Conservation (phyloP, 37 sponge, comb jelly and placozoan species). For the Ephydatia muelleri region DNA sequence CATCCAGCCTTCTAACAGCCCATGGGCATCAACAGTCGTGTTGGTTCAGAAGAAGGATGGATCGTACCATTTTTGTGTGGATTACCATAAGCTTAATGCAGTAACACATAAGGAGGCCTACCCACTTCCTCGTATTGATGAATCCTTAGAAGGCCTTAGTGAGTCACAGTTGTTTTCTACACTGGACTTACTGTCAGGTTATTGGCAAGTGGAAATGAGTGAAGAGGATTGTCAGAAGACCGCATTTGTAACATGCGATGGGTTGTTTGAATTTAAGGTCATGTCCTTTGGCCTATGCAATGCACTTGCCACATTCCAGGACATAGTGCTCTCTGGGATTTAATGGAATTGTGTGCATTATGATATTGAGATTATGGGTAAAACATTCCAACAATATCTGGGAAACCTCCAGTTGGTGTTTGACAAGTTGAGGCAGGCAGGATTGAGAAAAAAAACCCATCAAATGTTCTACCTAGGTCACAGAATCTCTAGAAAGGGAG, state of each 20-base stretch:
- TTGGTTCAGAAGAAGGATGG: slow-evolving; percentile 22
- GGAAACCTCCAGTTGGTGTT: too few relatives aligned
- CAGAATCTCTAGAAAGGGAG: too few relatives aligned
- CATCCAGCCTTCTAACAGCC: slow-evolving; percentile 21
- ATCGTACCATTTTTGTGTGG: slow-evolving; percentile 11
- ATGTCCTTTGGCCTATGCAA: slow-evolving; percentile 27
- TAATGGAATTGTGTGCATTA: too few relatives aligned
- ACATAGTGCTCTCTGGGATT: too few relatives aligned
- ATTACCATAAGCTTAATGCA: slow-evolving; percentile 12
- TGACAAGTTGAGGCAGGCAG: too few relatives aligned
- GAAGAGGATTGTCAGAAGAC: slow-evolving; percentile 6
- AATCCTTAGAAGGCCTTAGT: background rate
- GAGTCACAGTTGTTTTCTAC: slow-evolving; percentile 12
- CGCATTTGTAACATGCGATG: background rate
- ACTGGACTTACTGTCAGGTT: slow-evolving; percentile 5
- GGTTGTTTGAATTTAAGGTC: slow-evolving; percentile 6
- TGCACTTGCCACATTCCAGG: too few relatives aligned
- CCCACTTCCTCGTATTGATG: slow-evolving; percentile 10
- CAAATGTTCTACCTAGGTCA: too few relatives aligned
- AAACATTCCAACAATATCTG: too few relatives aligned
- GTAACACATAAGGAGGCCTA: slow-evolving; percentile 17
- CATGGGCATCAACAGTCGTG: slow-evolving; percentile 22
- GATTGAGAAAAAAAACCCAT: too few relatives aligned
- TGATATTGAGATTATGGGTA: too few relatives aligned
- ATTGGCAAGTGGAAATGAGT: slow-evolving; percentile 4